Evolutionary conservation across 1,140 invertebrate genomes (phyloP).

Genomic region (Alviniconcha marisindica): DNA sequence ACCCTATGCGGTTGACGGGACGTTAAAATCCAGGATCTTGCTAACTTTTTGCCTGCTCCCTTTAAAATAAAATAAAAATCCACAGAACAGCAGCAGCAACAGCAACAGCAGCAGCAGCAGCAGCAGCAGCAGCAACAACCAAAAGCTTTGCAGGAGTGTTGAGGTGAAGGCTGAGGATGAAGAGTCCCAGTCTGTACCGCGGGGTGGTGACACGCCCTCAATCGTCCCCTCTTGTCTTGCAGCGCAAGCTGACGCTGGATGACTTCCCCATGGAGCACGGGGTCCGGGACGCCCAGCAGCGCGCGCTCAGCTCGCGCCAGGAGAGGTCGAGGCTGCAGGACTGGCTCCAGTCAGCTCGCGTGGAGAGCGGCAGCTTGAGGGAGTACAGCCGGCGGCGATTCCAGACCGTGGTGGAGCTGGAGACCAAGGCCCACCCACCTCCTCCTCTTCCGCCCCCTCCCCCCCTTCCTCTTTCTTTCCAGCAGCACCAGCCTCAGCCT

Average conservation of each 20-base stretch:
- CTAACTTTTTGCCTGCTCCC: not conserved
- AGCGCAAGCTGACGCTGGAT: constrained; percentile 35
- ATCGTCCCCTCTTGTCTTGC: constrained; percentile 26
- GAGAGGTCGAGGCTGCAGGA: constrained; percentile 23
- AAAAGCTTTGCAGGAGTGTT: no score
- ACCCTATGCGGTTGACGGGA: no score
- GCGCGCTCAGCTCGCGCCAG: not conserved
- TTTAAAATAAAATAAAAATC: not conserved
- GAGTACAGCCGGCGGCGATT: constrained; percentile 31
- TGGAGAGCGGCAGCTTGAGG: constrained; percentile 31
- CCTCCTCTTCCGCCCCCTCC: not conserved
- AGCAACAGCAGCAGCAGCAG: not conserved
- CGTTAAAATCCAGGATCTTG: not conserved
- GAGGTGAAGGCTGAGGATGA: no score
- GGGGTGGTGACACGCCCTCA: not conserved
- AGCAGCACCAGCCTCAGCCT: no score
- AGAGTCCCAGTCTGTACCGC: not conserved
- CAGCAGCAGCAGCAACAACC: not conserved
- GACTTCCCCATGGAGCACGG: constrained; percentile 38
- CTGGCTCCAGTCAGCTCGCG: not conserved
- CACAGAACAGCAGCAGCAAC: not conserved
- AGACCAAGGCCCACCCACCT: not conserved
- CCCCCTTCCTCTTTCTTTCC: not conserved
- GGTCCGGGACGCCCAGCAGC: constrained; percentile 10
- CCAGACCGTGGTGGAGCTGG: constrained; percentile 24